These are phyloP conservation scores for Xiphophorus hellerii DNA, from an alignment of 2,113 vertebrate genomes.

Conservation along the genomic window DNA sequence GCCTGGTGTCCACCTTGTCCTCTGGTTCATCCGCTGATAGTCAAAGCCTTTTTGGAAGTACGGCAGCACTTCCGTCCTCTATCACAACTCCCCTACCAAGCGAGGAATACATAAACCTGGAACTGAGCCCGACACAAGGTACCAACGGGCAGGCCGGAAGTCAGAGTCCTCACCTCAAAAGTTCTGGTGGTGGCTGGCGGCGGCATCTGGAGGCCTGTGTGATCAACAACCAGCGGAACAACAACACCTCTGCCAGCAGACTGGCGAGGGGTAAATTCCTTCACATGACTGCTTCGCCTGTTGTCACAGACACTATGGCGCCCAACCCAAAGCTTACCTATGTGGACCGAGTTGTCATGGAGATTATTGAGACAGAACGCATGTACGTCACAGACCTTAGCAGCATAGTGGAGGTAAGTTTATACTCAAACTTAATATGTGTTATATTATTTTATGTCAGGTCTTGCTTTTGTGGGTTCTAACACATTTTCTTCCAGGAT, in stretches of 20 bases:
- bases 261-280: constrained; percentile 64
- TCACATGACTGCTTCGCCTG: constrained; percentile 70
- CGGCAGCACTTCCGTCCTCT: constrained; percentile 60
- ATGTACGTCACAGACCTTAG: constrained; percentile 92
- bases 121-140: constrained; percentile 71
- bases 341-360: constrained; percentile 92
- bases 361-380: constrained; percentile 94
- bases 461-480: too few relatives aligned
- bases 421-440: background rate
- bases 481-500: too few relatives aligned
- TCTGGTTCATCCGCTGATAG: constrained; percentile 83
- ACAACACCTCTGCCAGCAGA: constrained; percentile 70
- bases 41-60: constrained; percentile 79
- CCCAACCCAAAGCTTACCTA: constrained; percentile 87
- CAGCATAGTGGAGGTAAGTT: constrained; percentile 93
- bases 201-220: constrained; percentile 24
- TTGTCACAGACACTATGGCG: constrained; percentile 69
- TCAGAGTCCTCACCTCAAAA: constrained; percentile 37
- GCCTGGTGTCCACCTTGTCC: constrained; percentile 79
- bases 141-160: constrained; percentile 30
- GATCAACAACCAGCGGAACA: constrained; percentile 67
- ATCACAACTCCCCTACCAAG: constrained; percentile 49
- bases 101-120: constrained; percentile 75
- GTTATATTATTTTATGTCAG: background rate
- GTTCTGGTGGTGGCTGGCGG: constrained; percentile 44